Evolutionary conservation across 2,888 invertebrate genomes (phyloP), one percentile per base, ranked within the genome.

Genomic region (Agrypnus murinus): DNA sequence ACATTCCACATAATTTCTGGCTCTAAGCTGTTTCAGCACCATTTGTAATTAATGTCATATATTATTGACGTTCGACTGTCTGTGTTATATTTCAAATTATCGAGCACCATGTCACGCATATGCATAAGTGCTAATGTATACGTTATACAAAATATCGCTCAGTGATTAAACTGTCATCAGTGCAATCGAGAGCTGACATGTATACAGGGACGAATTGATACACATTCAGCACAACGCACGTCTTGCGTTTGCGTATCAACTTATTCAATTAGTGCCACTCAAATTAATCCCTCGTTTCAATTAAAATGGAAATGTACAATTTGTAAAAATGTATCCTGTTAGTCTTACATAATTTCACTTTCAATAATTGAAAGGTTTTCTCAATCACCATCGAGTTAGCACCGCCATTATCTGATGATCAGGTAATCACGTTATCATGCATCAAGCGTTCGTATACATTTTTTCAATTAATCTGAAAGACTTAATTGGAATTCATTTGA

Each of bases 151-250:
- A 75, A 75, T 78, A 75, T 75, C 75, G 69, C 67, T 68, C 65
- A 71, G 74, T 75, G 72, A 78, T 78, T 78, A 77, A 77, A 78
- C 74, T 76, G 73, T 75, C 74, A 74, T 75, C 75, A 65, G 64
- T 71, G 65, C 70, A 66, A 58, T 70, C 74, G 63, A 64, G 65
- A 67, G 19, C 46, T 34, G 64, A 69, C 63, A 65, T 64, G 69
- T 57, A 60, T 64, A 65, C 48, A 59, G 38, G 53, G 55, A 55
- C 53, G 59, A 60, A 70, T 70, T 70, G 65, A 70, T 57, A 70
- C 70, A 43, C 70, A 43, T 59, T 50, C 55, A 48, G 15, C 65
- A 55, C 65, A 32, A 55, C 65, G 17, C 15, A 48, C 58, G 53
- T 65, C 57, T 45, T 57, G 64, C 64, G 60, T 53, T 65, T 58